These are phyloP conservation scores for Polymixis flavicincta DNA, from an alignment of 2,888 invertebrate species.

Conservation along the genomic window DNA sequence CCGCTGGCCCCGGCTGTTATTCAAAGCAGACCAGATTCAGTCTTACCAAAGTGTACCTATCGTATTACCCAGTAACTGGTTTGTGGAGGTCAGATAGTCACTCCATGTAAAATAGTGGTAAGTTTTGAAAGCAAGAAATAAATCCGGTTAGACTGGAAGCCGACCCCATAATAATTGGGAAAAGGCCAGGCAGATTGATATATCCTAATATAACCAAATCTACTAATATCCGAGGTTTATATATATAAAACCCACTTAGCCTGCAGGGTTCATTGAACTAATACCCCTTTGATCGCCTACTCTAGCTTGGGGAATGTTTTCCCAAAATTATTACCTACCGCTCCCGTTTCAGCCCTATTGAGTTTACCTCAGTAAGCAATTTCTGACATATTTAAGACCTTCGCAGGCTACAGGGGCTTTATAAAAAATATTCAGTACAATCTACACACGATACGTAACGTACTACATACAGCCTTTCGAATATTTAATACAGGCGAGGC, in stretches of 20 bases:
- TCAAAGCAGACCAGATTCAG: too few relatives aligned
- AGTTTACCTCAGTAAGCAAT: constrained; percentile 63
- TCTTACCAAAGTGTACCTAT: too few relatives aligned
- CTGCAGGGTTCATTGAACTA: constrained; percentile 64
- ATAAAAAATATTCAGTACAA: constrained; percentile 35
- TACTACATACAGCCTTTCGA: not conserved
- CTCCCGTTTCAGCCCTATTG: constrained; percentile 43
- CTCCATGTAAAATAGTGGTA: too few relatives aligned
- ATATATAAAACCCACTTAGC: constrained; percentile 33
- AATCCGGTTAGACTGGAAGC: too few relatives aligned
- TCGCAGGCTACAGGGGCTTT: constrained; percentile 6
- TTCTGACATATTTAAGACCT: constrained; percentile 42
- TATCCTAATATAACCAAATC: constrained; percentile 23
- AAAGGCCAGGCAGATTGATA: too few relatives aligned
- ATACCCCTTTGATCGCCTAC: constrained; percentile 71
- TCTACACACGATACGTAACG: not conserved
- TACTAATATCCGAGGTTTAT: constrained; percentile 23
- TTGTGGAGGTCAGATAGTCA: too few relatives aligned
- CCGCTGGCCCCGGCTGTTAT: too few relatives aligned
- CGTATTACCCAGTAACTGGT: too few relatives aligned
- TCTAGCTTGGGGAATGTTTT: constrained; percentile 56
- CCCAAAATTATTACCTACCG: constrained; percentile 67
- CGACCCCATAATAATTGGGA: too few relatives aligned
- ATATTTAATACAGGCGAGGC: not conserved
- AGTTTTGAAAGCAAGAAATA: too few relatives aligned